Base-by-base conservation (phyloP, 2,113 vertebrate species). In the Athene noctua region DNA sequence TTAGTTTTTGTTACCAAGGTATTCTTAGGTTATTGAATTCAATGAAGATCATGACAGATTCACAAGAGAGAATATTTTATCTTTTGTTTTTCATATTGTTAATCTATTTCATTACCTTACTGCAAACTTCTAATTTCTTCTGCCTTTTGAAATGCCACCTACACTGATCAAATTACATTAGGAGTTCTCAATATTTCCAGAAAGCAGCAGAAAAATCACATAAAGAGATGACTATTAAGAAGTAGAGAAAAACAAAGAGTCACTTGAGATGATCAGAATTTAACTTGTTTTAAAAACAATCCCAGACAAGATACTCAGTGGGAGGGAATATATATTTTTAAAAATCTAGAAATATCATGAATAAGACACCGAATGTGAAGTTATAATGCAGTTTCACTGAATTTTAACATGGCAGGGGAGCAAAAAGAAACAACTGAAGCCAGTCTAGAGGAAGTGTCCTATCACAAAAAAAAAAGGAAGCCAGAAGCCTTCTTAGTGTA, bases 131-230 rank as follows among this genome's bases (percentile, higher is more conserved):
- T 82, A 49, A 73, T 89, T 92, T 96, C 46, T 94, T 88, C 71
- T 88, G 29, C 38, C 87, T 97, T 90, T 96, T 89, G 62, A 96
- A 95, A 95, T 88, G 54, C 95, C 96, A 94, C 97, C 96, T 94
- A 95, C 92, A 88, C 86, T 68, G 70, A 81, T 52, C 91, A 94
- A 94, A 96, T 95, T 85, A 57, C 80, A 88, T 88, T 95, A 92
- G 18, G 14, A 91, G 82, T 88, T 96, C 79, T 94, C 78, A 95
- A 22, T 90, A 80, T 80, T 96, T 97, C 79, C 67, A 94, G 32
- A 40, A 90, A 95, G 80, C 68, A 92, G 77, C 12, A 77, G 36
- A 88, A 58, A 91, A 92, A 86, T 70, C 78, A 82, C 8, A 77
- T 75, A 92, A 93, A 92, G 54, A 54, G 29, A 91, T 30, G n/a